Base-by-base conservation (phyloP, 2,888 invertebrate genomes). In the Thymelicus lineola region DNA sequence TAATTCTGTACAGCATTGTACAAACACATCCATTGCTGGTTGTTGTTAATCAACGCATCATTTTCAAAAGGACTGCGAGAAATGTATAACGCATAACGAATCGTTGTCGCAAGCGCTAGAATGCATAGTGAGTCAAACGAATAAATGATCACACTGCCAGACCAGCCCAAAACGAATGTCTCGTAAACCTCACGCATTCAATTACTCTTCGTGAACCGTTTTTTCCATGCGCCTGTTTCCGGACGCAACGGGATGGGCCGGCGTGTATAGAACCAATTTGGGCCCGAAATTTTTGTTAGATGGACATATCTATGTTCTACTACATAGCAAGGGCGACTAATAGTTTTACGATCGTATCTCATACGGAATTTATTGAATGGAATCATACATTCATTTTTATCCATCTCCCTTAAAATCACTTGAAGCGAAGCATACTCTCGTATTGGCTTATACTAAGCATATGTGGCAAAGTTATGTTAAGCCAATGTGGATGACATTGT, bases 151-250 rank as follows among this genome's bases (percentile, higher is more conserved):
- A 73, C 72, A 72, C 69, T 72, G 73, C 73, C 74, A 74, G 78
- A 76, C 75, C 75, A 75, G 76, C 72, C 76, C 75, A 72, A 77
- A 78, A 78, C 78, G 81, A 80, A 79, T 79, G 80, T 77, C 78
- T 78, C 80, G 80, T 79, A 78, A 82, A 80, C 78, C 80, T 79
- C 77, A 81, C 81, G 80, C 81, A 80, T 81, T 81, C 81, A 82
- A 82, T 81, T 82, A 80, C 79, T 80, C 77, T 78, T 77, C 75
- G 72, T 73, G 73, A 75, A 74, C 74, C 75, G 75, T 75, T 77
- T 78, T 79, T 76, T 76, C 75, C 73, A 75, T 75, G 72, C 61
- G 61, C 71, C 71, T 62, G 73, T 73, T 70, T 70, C 65, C 71
- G 74, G 73, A 77, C 75, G 69, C 63, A 75, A 71, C 73, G 72